These are phyloP conservation scores for Caenorhabditis sp. DNA, from an alignment of 2,888 invertebrate genomes.

Conservation along the genomic window DNA sequence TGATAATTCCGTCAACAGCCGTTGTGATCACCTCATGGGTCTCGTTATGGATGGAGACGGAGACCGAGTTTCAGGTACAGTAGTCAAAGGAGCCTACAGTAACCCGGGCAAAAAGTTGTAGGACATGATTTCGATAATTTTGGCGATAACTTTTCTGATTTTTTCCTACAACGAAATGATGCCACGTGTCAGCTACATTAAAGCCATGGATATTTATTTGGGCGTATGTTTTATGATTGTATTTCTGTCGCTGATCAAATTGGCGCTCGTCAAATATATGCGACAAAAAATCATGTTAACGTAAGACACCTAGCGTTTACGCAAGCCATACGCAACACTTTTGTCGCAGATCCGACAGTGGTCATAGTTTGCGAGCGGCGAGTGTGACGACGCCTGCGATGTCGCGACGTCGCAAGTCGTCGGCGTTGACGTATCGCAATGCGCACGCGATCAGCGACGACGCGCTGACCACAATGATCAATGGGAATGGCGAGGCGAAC, in stretches of 20 bases:
- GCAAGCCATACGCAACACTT: neutral
- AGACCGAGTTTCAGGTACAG: constrained; percentile 64
- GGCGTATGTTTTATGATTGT: constrained; percentile 69
- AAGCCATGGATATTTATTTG: constrained; percentile 65
- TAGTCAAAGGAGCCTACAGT: neutral
- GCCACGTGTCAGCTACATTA: constrained; percentile 66
- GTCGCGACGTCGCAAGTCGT: constrained; percentile 12
- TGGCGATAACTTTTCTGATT: constrained; percentile 68
- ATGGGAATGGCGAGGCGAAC: neutral
- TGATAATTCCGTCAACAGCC: constrained; percentile 70
- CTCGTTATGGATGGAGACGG: constrained; percentile 70
- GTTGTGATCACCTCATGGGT: constrained; percentile 71
- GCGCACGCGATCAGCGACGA: neutral
- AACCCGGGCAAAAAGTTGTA: constrained; percentile 17
- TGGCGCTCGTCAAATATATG: constrained; percentile 68
- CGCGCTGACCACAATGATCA: neutral
- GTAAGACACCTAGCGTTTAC: constrained; percentile 9
- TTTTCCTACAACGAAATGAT: constrained; percentile 67
- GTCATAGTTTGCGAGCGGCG: constrained; percentile 8
- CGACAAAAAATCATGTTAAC: constrained; percentile 53
- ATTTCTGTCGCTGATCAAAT: constrained; percentile 68
- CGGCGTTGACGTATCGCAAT: constrained; percentile 12
- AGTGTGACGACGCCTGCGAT: neutral
- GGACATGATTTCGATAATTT: constrained; percentile 70
- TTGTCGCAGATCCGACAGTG: constrained; percentile 27